Percentiles rank a stretch among this genome's conserved stretches.
These are phyloP conservation scores for Rhinoraja longicauda DNA, from an alignment of 2,797 vertebrate species.

Conservation along the genomic window DNA sequence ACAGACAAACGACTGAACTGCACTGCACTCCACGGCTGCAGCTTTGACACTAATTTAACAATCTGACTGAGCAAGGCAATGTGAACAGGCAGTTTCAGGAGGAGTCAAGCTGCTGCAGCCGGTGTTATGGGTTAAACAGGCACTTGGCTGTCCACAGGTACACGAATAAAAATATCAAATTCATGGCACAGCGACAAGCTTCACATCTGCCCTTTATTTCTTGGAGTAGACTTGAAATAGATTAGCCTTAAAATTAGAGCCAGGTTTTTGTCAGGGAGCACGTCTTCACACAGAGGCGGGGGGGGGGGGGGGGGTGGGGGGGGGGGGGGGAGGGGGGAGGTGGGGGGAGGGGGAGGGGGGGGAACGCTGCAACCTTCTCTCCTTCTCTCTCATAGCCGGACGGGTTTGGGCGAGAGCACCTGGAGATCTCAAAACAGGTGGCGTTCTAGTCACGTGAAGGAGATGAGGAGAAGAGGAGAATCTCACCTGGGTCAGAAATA, in stretches of 20 bases:
- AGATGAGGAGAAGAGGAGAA: not conserved
- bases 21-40: too few species aligned
- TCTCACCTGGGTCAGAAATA: not conserved
- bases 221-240: not conserved
- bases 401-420: too few species aligned
- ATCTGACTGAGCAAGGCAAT: not conserved
- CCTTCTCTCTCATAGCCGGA: not conserved
- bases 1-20: not conserved
- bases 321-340: not conserved
- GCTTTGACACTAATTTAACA: constrained; percentile 20
- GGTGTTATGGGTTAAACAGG: not conserved
- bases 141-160: not conserved
- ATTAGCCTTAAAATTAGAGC: not conserved
- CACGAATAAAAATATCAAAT: not conserved
- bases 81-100: not conserved
- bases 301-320: too few species aligned
- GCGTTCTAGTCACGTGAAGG: not conserved
- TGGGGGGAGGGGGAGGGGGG: too few species aligned
- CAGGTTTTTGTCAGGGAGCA: not conserved
- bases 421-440: not conserved
- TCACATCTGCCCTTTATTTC: not conserved
- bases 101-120: not conserved
- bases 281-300: not conserved
- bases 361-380: not conserved
- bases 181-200: not conserved